Base-by-base conservation (phyloP, 2,113 vertebrate species). In the Danionella cerebrum region DNA sequence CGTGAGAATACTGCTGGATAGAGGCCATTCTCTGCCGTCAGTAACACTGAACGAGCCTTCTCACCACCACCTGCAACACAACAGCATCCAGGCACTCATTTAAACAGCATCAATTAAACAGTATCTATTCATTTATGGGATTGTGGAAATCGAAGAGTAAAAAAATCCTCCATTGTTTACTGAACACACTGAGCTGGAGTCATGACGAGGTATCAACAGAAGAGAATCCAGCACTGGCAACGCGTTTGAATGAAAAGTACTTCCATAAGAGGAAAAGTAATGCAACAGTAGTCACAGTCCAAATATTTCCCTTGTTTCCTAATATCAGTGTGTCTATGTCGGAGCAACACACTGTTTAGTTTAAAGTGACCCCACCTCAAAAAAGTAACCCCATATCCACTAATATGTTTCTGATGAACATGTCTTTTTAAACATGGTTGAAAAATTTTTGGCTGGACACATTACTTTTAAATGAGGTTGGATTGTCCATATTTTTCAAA, bases 11-110 rank as follows among this genome's bases (percentile, higher is more conserved):
- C 55, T 39, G 44, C 33, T 14, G 69, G 39, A 22, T 59, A 67
- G 14, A 70, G 36, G 45, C 47, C 70, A 5, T 59, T 65, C 53
- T 73, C 64, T 42, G 63, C 48, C 2, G 58, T 70, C 69, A 71
- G 48, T 48, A 70, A 21, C 7, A 70, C 72, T 31, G 69, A 75
- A n/a, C 60, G 69, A 7, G 62, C 58, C 42, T 50, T 67, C 41
- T 62, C 74, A 39, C 62, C 74, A 39, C 62, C 36, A 29, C 69
- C 78, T 79, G 67, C 14, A 59, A 77, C 50, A 67, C 13, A 69
- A 71, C 24, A 41, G 31, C 48, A 63, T 14, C 10, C 35, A 45
- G 57, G 59, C 36, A 54, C 14, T 31, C 10, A 38, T 36, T 57
- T 36, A 57, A 14, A 57, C 5, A 24, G 35, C 53, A 16, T 19